These are phyloP conservation scores for Chironex yamaguchii DNA, from an alignment of 30 jellyfish, hydroid and myxozoan species.

Conservation along the genomic window DNA sequence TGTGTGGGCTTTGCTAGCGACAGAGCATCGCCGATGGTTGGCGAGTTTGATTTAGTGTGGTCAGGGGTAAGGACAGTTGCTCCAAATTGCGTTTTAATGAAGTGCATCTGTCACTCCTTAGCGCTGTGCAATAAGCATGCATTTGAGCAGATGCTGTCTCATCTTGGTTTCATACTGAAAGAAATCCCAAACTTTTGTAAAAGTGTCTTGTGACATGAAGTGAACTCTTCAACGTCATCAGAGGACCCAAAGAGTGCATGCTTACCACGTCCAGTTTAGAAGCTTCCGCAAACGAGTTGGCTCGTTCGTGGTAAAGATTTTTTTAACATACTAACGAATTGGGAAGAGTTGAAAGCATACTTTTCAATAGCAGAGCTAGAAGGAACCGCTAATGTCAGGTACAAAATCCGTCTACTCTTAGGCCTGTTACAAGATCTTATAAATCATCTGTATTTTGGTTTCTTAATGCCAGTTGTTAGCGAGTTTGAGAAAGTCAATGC, in stretches of 20 bases:
- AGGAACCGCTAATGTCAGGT: neutral
- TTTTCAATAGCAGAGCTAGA: neutral
- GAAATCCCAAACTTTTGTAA: neutral
- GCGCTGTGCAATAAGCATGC: neutral
- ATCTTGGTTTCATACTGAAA: neutral
- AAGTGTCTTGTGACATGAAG: too few species aligned
- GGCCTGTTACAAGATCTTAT: too few species aligned
- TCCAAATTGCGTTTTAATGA: neutral
- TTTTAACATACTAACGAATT: neutral
- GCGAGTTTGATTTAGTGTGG: neutral
- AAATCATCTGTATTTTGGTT: too few species aligned
- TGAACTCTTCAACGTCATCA: neutral
- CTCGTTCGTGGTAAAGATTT: neutral
- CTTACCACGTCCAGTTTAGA: neutral
- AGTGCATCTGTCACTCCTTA: constrained; percentile 1
- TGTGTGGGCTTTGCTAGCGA: neutral
- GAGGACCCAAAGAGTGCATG: neutral
- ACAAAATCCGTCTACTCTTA: neutral
- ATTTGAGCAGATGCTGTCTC: neutral
- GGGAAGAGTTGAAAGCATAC: neutral
- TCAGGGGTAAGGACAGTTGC: neutral
- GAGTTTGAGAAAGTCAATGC: neutral
- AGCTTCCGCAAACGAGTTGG: neutral
- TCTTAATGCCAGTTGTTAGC: neutral
- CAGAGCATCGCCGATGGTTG: neutral